A percentile compares a stretch with the other conserved stretches of the same genome.
These are phyloP conservation scores for Lagria hirta DNA, from an alignment of 2,888 invertebrate species.

Conservation along the genomic window DNA sequence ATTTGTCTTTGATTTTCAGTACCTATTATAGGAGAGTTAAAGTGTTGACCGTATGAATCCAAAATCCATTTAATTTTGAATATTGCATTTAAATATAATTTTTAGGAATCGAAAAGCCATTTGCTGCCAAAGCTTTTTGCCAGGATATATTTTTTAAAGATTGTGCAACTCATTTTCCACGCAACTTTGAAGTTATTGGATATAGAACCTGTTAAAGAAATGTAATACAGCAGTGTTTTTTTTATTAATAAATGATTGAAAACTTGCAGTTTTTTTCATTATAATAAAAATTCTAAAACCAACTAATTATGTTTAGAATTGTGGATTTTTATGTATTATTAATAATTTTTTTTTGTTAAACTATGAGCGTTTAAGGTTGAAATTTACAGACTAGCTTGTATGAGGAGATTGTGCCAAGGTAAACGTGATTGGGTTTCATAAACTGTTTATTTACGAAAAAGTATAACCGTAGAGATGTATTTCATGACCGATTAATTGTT, in stretches of 20 bases:
- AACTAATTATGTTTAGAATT: background rate
- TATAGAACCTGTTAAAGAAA: slow-evolving; percentile 68
- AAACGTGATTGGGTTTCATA: no score
- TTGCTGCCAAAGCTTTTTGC: slow-evolving; percentile 68
- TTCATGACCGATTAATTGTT: no score
- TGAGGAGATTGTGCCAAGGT: no score
- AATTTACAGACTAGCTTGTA: no score
- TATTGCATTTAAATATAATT: slow-evolving; percentile 8
- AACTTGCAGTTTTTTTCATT: background rate
- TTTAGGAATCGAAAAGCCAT: slow-evolving; percentile 67
- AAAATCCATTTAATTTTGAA: slow-evolving; percentile 4
- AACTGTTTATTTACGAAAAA: no score
- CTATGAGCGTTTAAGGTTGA: no score
- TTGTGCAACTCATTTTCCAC: slow-evolving; percentile 65
- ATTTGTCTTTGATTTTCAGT: slow-evolving; percentile 68
- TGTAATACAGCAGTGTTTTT: slow-evolving; percentile 55
- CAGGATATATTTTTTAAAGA: slow-evolving; percentile 68
- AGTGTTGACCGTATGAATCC: slow-evolving; percentile 66
- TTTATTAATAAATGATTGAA: background rate
- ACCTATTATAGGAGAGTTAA: slow-evolving; percentile 71
- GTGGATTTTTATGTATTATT: no score
- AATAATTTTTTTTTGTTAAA: no score
- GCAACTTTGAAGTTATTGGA: slow-evolving; percentile 64
- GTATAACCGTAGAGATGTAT: no score
- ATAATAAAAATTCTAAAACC: background rate